Base-by-base conservation (phyloP, 2,113 vertebrate species). In the Delphinus delphis region DNA sequence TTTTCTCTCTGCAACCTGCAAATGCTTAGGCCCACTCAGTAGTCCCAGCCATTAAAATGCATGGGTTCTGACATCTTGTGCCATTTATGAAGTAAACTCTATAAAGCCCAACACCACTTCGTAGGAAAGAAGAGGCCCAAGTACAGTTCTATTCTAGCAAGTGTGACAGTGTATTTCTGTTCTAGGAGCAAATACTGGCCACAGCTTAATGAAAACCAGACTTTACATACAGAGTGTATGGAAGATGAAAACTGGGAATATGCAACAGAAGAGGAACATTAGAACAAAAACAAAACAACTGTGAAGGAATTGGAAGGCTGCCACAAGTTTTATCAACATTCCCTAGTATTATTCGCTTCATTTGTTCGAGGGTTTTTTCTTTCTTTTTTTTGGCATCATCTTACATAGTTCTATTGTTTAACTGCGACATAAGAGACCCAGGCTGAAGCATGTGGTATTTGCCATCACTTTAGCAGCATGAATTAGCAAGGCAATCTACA, bases 181-280 rank as follows among this genome's bases (percentile, higher is more conserved):
- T 91, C 50, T 96, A 97, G 93, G 97, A 90, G 83, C 89, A 96
- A 97, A 97, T 97, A 94, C 82, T 97, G 90, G 94, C 95, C 90
- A 97, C 82, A 87, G 89, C 21, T 97, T 97, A 96, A 97, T 84
- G 74, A 97, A 96, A 96, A 89, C 77, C 96, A 97, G 95, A 97
- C 58, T 94, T 95, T 87, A 95, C 60, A 55, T 88, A n/a, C 0
- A 88, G 50, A 95, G 70, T 85, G 14, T 90, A 94, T 96, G 86
- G 93, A 96, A 96, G 97, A 97, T 80, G 8, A 95, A 97, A 96
- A 97, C 96, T 68, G 55, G 81, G 82, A 86, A 91, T 25, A 33
- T 0, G 65, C 50, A 92, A 86, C 88, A 97, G 83, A 90, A 97
- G 95, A 95, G 89, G n/a, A n/a, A 90, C 73, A 83, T 77, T 26